These are phyloP conservation scores for Ypsolopha sequella DNA, from an alignment of 2,888 invertebrate genomes.

Conservation along the genomic window DNA sequence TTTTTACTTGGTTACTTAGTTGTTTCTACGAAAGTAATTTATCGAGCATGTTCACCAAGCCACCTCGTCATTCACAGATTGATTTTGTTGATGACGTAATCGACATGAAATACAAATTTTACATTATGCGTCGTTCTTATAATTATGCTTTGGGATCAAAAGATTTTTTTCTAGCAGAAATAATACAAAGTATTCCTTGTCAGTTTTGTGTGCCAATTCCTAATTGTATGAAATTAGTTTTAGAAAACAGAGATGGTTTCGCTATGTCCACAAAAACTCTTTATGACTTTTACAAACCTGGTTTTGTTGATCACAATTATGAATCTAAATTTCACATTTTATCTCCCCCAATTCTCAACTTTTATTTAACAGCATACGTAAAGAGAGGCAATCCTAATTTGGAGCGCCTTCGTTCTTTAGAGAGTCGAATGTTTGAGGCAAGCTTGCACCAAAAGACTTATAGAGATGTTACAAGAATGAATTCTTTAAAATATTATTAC, in stretches of 20 bases:
- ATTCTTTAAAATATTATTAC: slow-evolving; percentile 6
- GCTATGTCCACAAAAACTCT: slow-evolving; percentile 2
- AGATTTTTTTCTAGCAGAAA: background rate
- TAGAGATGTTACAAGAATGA: slow-evolving; percentile 3
- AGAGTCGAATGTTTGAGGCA: slow-evolving; percentile 5
- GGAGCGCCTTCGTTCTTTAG: slow-evolving; percentile 8
- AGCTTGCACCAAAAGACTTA: slow-evolving; percentile 6
- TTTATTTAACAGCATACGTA: slow-evolving; percentile 6
- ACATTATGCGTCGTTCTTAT: background rate
- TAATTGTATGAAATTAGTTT: slow-evolving; percentile 1
- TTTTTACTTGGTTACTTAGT: slow-evolving; percentile 10
- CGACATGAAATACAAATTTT: too few relatives aligned
- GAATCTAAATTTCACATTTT: slow-evolving; percentile 4
- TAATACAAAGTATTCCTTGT: background rate
- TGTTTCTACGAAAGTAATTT: slow-evolving; percentile 10
- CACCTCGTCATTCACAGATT: slow-evolving; percentile 2
- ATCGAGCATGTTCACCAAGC: slow-evolving; percentile 10
- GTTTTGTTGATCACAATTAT: slow-evolving; percentile 2
- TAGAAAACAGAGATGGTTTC: slow-evolving; percentile 1
- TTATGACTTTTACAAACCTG: slow-evolving; percentile 4
- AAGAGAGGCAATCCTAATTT: slow-evolving; percentile 11
- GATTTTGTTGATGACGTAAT: background rate
- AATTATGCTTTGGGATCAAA: background rate
- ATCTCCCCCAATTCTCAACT: background rate
- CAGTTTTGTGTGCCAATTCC: background rate